A percentile compares a stretch with the other conserved stretches of the same genome.
phyloP scores from a whole-genome alignment of 2,888 invertebrate species.

The Alcis repandata region DNA sequence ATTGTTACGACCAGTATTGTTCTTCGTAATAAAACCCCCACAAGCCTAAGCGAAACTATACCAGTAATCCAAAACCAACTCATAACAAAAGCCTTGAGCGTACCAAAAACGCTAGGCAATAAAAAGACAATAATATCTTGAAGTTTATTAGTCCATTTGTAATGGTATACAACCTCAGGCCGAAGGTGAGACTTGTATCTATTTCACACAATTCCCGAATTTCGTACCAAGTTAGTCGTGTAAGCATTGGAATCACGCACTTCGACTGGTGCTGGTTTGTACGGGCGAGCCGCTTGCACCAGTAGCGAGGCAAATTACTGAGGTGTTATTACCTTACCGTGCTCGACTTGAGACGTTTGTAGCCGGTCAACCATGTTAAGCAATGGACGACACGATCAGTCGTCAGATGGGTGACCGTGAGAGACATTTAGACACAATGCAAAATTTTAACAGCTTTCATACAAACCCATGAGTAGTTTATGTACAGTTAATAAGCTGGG shows the following conservation, averaged over 20 bases:
- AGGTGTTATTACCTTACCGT: no score
- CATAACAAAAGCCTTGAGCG: conserved; percentile 35
- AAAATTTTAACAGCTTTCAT: no score
- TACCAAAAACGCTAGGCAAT: conserved; percentile 44
- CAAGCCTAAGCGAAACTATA: conserved; percentile 8
- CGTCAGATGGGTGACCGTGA: no score
- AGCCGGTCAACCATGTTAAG: background rate
- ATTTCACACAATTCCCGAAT: conserved; percentile 68
- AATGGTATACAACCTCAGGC: conserved; percentile 47
- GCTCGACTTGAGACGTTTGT: no score
- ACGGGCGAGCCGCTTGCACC: conserved; percentile 33
- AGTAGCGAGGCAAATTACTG: background rate
- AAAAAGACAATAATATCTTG: conserved; percentile 50
- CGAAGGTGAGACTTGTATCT: conserved; percentile 60
- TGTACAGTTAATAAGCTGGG: background rate
- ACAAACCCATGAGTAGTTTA: no score
- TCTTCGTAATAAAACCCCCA: conserved; percentile 6
- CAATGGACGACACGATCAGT: background rate
- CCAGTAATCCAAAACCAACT: conserved; percentile 34
- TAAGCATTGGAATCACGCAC: conserved; percentile 70
- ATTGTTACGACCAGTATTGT: background rate
- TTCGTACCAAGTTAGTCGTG: conserved; percentile 59
- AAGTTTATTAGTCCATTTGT: conserved; percentile 51
- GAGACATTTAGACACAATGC: no score
- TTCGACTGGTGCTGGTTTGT: conserved; percentile 53